Percentiles rank a stretch among this genome's conserved stretches.
phyloP scores from a whole-genome alignment of 2,888 invertebrate species.

The Papilio gigon region DNA sequence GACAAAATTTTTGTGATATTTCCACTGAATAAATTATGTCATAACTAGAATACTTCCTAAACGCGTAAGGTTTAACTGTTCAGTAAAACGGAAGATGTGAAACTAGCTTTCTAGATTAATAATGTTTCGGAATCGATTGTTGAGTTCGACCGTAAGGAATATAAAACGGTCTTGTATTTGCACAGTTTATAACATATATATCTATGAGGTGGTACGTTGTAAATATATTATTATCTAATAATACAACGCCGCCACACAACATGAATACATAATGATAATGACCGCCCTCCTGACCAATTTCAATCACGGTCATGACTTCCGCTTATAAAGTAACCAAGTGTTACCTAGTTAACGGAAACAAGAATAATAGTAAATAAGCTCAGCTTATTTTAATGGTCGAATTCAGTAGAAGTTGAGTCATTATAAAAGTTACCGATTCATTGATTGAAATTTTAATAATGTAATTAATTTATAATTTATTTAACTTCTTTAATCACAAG shows the following conservation, averaged over 20 bases:
- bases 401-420: neutral
- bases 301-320: slow-evolving; percentile 20
- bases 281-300: slow-evolving; percentile 20
- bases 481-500: too few relatives aligned
- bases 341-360: neutral
- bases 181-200: neutral
- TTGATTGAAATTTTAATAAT: too few relatives aligned
- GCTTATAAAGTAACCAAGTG: slow-evolving; percentile 3
- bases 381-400: neutral
- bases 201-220: neutral
- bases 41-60: too few relatives aligned
- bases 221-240: neutral
- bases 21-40: too few relatives aligned
- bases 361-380: neutral
- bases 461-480: too few relatives aligned
- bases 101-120: too few relatives aligned
- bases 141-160: too few relatives aligned
- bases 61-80: too few relatives aligned
- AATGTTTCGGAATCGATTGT: too few relatives aligned
- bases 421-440: neutral
- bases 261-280: slow-evolving; percentile 23
- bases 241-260: neutral
- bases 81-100: too few relatives aligned
- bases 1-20: too few relatives aligned
- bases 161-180: neutral